Conservation (phyloP, 2,113 vertebrate genomes). For the Arothron firmamentum region DNA sequence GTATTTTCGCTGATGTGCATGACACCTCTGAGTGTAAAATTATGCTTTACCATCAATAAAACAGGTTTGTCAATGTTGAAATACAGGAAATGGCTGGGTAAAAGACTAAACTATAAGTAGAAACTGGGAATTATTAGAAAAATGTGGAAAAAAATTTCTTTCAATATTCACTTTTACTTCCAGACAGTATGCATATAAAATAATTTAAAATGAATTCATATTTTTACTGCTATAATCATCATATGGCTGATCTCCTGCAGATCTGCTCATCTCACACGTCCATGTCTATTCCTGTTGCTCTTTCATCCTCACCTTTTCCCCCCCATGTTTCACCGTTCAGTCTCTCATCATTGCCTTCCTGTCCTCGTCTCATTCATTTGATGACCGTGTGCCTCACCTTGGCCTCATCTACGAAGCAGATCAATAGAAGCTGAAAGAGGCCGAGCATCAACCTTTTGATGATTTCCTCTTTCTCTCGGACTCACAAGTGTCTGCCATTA, state of each 20-base stretch:
- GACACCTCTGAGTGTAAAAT: slow-evolving; percentile 59
- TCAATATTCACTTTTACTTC: neutral
- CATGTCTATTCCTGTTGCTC: slow-evolving; percentile 5
- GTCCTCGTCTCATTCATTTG: slow-evolving; percentile 37
- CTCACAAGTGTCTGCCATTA: slow-evolving; percentile 20
- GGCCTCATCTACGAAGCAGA: slow-evolving; percentile 38
- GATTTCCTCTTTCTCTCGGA: slow-evolving; percentile 32
- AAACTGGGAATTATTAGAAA: neutral
- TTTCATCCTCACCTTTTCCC: slow-evolving; percentile 14
- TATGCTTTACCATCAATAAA: slow-evolving; percentile 71
- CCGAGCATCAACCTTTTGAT: slow-evolving; percentile 33
- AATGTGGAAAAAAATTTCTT: neutral
- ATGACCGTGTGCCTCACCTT: slow-evolving; percentile 53
- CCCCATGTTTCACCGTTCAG: slow-evolving; percentile 30
- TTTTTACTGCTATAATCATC: neutral
- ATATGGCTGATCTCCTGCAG: neutral
- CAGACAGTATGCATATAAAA: neutral
- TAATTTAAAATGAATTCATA: neutral
- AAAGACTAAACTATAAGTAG: slow-evolving; percentile 19
- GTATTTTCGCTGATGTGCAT: slow-evolving; percentile 68
- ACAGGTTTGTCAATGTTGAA: slow-evolving; percentile 46
- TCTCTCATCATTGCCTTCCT: slow-evolving; percentile 35
- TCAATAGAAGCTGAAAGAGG: slow-evolving; percentile 53
- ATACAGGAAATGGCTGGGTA: slow-evolving; percentile 27
- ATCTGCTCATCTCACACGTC: neutral